These are phyloP conservation scores for sheep (Ovis aries) DNA, from an alignment of 2,113 vertebrate species.

Conservation along the genomic window DNA sequence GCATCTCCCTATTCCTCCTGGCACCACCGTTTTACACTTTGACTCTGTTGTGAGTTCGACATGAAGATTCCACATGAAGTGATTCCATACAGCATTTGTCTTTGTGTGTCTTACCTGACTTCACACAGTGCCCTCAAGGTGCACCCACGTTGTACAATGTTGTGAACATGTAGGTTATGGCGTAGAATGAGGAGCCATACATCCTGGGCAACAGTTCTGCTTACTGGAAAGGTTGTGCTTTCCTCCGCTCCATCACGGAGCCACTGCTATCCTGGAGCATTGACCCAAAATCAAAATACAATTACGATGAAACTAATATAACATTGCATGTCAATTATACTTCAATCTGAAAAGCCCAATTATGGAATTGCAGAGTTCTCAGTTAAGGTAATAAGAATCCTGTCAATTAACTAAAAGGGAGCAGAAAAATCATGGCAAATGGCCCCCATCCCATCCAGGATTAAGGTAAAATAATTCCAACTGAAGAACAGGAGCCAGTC, in stretches of 20 bases:
- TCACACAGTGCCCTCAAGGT: neutral
- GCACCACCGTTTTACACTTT: neutral
- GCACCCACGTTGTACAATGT: neutral
- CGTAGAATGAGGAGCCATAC: too few relatives aligned
- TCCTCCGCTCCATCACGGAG: neutral
- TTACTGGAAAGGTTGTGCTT: neutral
- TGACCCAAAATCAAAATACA: neutral
- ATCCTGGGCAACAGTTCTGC: neutral
- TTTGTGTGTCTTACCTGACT: neutral
- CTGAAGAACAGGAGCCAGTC: neutral
- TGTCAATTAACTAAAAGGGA: neutral
- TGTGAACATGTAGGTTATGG: neutral
- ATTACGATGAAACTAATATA: neutral
- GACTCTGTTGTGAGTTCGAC: neutral
- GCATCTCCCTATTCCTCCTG: neutral
- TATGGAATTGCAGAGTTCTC: neutral
- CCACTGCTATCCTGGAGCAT: neutral
- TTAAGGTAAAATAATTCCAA: neutral
- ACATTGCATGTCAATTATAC: neutral
- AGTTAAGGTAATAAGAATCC: neutral
- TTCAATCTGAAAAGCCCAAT: neutral
- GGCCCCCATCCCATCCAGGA: neutral
- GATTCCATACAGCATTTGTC: neutral
- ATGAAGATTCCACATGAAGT: neutral
- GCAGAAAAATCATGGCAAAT: neutral